These are phyloP conservation scores for Trematomus bernacchii DNA, from an alignment of 2,797 vertebrate genomes.

Conservation along the genomic window DNA sequence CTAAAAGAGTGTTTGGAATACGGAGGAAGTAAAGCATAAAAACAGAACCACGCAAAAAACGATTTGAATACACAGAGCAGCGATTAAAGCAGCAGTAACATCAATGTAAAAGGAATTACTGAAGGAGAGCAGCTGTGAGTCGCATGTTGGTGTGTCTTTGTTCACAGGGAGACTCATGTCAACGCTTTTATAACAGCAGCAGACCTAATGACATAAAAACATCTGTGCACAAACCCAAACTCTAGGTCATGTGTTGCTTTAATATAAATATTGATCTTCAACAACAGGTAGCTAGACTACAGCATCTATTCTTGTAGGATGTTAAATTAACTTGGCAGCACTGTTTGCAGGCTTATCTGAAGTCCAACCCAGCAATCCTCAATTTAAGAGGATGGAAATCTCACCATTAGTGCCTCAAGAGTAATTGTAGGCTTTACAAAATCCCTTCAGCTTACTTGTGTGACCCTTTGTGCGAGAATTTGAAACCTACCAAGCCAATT, in stretches of 20 bases:
- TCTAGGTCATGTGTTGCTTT: slow-evolving; percentile 8
- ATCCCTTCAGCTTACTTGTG: slow-evolving; percentile 56
- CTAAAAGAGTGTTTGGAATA: not conserved
- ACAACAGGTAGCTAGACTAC: slow-evolving; percentile 14
- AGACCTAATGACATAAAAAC: not conserved
- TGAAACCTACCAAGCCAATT: slow-evolving; percentile 58
- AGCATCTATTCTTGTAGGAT: not conserved
- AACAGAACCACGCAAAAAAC: not conserved
- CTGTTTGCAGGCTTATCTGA: slow-evolving; percentile 46
- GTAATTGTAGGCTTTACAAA: slow-evolving; percentile 61
- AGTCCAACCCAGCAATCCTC: slow-evolving; percentile 42
- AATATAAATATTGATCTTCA: slow-evolving; percentile 35
- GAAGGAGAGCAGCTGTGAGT: slow-evolving; percentile 1
- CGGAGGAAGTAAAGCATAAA: not conserved
- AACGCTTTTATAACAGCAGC: slow-evolving; percentile 6
- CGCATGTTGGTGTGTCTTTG: not conserved
- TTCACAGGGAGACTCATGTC: not conserved
- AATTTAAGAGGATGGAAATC: slow-evolving; percentile 61
- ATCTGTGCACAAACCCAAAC: slow-evolving; percentile 9
- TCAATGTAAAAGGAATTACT: not conserved
- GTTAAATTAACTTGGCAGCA: slow-evolving; percentile 47
- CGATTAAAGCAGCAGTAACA: not conserved
- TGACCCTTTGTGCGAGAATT: slow-evolving; percentile 44
- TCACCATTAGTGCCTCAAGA: slow-evolving; percentile 36
- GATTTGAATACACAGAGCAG: not conserved